Evolutionary conservation across 92 coral and sea anemone species (phyloP), one percentile per base, ranked within the genome.

Genomic region (Zoanthus sociatus): DNA sequence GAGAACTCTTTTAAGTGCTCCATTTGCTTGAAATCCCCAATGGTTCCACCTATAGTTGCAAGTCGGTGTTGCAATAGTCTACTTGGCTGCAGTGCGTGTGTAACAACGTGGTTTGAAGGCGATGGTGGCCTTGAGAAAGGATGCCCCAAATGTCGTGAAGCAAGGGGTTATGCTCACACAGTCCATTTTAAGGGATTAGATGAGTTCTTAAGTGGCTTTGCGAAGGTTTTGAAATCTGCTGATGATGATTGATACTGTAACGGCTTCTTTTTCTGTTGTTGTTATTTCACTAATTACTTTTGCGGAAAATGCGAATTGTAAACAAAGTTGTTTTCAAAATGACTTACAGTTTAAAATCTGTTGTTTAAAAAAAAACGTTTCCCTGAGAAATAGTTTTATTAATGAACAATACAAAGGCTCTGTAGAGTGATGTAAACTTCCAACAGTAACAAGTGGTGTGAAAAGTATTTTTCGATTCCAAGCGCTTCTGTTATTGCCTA

Each of bases 121-220:
- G 70, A 78, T 32, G 71, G 46, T 45, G 88, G 68, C 0, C 71
- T 84, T 13, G 60, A 84, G 31, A 84, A 84, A 58, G 51, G 9
- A 9, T 73, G 79, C 73, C 88, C 79, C 13, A 54, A 84, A 6
- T 73, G 82, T 77, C 66, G 82, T 17, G 82, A 76, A 15, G 88
- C 68, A 66, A 55, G 88, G 70, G 88, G 82, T 14, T 84, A 84
- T 56, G 68, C 88, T 55, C 55, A 84, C 7, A 74, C 88, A 18
- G 55, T 53, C 45, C 51, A 77, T 8, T 78, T 73, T 2, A 56
- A 58, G 26, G 82, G 88, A 9, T 42, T 84, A 26, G 88, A 84
- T 73, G 73, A 84, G 17, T 84, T 84, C 56, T 32, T 84, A 26
- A 58, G 0, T 1, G 79, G 63, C 50, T 73, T 73, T 47, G 56